A percentile compares a stretch with the other conserved stretches of the same genome.
Evolutionary conservation across 1,140 invertebrate species (phyloP).

Genomic region (Aethina tumida): DNA sequence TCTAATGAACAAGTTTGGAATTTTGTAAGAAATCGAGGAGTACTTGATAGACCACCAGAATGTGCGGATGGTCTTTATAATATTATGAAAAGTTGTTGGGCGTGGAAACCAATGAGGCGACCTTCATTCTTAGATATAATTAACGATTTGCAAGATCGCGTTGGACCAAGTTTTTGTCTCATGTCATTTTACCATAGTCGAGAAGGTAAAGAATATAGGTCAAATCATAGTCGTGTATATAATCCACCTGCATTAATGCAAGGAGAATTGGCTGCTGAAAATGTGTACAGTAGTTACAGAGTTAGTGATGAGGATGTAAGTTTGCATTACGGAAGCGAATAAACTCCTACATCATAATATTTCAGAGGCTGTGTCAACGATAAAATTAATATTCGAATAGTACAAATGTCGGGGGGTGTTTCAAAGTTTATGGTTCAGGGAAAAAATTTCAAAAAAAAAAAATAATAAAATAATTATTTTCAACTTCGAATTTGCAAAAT

Average conservation of each 20-base stretch:
- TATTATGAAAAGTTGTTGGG: slow-evolving; percentile 40
- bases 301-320: too few species aligned
- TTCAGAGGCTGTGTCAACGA: too few species aligned
- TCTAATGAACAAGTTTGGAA: slow-evolving; percentile 54
- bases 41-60: slow-evolving; percentile 49
- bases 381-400: too few species aligned
- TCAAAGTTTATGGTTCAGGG: too few species aligned
- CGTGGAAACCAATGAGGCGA: slow-evolving; percentile 42
- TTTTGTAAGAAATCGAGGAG: slow-evolving; percentile 54
- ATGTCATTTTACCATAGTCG: slow-evolving; percentile 69
- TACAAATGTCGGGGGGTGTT: too few species aligned
- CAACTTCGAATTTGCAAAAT: too few species aligned
- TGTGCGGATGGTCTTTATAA: slow-evolving; percentile 38
- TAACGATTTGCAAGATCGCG: slow-evolving; percentile 38
- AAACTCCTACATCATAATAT: too few species aligned
- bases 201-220: slow-evolving; percentile 44
- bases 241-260: slow-evolving; percentile 31
- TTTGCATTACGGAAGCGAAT: too few species aligned
- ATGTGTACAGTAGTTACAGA: too few species aligned
- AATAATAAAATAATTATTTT: too few species aligned
- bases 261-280: too few species aligned
- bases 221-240: slow-evolving; percentile 18
- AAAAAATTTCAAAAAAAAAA: too few species aligned
- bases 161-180: slow-evolving; percentile 51
- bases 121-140: slow-evolving; percentile 79